phyloP scores from a whole-genome alignment of 2,113 vertebrate genomes.

The rabbit (Oryctolagus cuniculus) region DNA sequence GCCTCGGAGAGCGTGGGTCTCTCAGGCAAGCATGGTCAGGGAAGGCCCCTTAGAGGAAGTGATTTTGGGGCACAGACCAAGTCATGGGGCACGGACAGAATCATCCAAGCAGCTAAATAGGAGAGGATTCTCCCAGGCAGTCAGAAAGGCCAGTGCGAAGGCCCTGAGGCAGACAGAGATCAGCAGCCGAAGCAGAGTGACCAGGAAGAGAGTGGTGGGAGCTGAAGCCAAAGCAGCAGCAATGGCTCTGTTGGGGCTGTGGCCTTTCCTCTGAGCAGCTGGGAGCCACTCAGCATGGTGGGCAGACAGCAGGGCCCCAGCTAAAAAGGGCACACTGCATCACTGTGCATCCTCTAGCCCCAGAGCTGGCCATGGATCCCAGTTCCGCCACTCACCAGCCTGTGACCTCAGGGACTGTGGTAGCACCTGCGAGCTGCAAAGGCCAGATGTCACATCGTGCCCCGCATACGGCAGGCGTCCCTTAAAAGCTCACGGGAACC shows the following conservation, averaged over 20 bases:
- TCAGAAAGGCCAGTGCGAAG: not conserved
- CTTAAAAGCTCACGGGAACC: not conserved
- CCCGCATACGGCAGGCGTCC: rapidly evolving
- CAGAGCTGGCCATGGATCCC: not conserved
- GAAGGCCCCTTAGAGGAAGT: not conserved
- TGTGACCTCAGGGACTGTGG: not conserved
- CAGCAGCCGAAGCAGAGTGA: no score
- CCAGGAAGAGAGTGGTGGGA: not conserved
- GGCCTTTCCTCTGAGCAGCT: not conserved
- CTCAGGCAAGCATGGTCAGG: not conserved
- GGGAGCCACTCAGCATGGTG: not conserved
- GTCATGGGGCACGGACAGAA: not conserved
- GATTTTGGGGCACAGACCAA: not conserved
- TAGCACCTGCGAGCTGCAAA: not conserved
- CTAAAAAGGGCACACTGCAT: not conserved
- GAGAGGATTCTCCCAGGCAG: not conserved
- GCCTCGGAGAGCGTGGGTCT: no score
- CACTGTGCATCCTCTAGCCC: not conserved
- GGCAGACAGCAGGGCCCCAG: not conserved
- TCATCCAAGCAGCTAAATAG: not conserved
- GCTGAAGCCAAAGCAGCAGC: not conserved
- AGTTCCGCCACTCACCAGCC: rapidly evolving
- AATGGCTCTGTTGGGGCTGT: not conserved
- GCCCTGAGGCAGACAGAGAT: no score
- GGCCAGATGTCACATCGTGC: rapidly evolving